phyloP scores from a whole-genome alignment of 2,888 invertebrate genomes.

The Microplitis deprimator region DNA sequence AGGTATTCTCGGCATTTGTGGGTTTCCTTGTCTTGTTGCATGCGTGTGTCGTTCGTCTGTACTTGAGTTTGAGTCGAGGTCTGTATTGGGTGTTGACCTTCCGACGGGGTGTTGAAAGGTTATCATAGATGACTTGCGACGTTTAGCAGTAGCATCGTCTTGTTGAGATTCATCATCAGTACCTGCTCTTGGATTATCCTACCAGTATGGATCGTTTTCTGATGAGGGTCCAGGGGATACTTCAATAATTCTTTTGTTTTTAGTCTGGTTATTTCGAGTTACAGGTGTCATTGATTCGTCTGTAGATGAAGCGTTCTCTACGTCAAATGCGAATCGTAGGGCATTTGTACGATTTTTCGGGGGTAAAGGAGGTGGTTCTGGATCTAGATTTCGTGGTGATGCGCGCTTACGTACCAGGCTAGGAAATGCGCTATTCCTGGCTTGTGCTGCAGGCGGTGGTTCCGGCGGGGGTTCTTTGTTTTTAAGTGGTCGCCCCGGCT shows the following conservation, averaged over 20 bases:
- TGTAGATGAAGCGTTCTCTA: background rate
- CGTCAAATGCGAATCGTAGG: background rate
- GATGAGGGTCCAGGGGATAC: background rate
- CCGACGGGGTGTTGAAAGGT: conserved; percentile 14
- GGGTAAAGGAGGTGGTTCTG: background rate
- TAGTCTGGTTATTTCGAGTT: background rate
- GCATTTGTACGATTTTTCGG: conserved; percentile 6
- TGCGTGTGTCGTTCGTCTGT: background rate
- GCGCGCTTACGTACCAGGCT: background rate
- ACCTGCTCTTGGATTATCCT: background rate
- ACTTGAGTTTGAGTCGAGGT: background rate
- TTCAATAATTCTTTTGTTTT: background rate
- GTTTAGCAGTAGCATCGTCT: background rate
- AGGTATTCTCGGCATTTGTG: background rate
- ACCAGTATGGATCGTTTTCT: background rate
- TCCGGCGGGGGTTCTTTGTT: background rate
- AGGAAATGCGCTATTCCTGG: conserved; percentile 17
- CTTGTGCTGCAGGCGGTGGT: background rate
- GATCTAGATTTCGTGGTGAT: background rate
- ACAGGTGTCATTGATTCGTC: background rate
- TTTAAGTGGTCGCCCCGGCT: background rate
- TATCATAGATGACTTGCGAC: background rate
- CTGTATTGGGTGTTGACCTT: background rate
- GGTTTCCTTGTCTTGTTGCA: background rate
- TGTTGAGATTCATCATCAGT: background rate